Evolutionary conservation across 2,888 invertebrate genomes (phyloP), one percentile per base, ranked within the genome.

Genomic region (Desoria tigrina): DNA sequence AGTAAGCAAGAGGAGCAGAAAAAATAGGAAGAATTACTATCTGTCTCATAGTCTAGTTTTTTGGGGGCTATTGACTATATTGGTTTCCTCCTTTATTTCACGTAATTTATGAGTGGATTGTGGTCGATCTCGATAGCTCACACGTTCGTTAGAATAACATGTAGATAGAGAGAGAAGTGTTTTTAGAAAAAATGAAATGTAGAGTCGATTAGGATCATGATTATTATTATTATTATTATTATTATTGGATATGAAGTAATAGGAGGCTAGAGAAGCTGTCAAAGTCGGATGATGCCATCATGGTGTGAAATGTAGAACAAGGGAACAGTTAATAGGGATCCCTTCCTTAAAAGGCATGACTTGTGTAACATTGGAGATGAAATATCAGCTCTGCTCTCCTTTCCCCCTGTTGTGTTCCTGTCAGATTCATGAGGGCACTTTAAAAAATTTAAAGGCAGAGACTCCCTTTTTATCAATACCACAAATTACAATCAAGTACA

Each of bases 241-340:
- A n/a, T n/a, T n/a, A n/a, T n/a, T n/a, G n/a, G n/a, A n/a, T n/a
- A n/a, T n/a, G n/a, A n/a, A n/a, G n/a, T n/a, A n/a, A n/a, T n/a
- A n/a, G n/a, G n/a, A 32, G 32, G 4, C 32, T 32, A 32, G 6
- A 32, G 6, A 32, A 32, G 32, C 32, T 32, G 32, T 32, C 32
- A 32, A 7, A 11, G 11, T 32, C n/a, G n/a, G 32, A 32, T 32
- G 32, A 32, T 32, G 32, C 32, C 32, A 32, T 42, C 42, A 39
- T 45, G 45, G 58, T 58, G 58, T 58, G 58, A 58, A 45, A 58
- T 58, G 58, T 58, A 27, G 45, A 58, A 58, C 58, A 58, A 45
- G 21, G 26, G 45, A 45, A 45, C 4, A 9, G n/a, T 4, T 32
- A 32, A 32, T 32, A 32, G 32, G 32, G 4, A 32, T 7, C 32